Base-by-base conservation (phyloP, 2,113 vertebrate species). In the Colinus virginianus region DNA sequence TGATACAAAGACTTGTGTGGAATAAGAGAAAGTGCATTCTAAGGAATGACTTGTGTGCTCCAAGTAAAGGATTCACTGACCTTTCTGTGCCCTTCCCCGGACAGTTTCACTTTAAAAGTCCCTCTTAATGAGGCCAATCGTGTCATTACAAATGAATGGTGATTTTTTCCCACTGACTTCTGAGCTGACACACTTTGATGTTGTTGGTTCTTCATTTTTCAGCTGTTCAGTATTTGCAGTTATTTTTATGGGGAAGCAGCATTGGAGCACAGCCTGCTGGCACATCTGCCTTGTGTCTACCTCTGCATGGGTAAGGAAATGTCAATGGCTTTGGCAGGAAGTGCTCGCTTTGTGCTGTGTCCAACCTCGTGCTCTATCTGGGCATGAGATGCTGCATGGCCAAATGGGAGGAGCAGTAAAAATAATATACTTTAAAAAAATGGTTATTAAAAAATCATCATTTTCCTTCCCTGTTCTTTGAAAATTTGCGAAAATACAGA, bases 51-150 rank as follows among this genome's bases (percentile, higher is more conserved):
- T 67, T 67, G 4, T 0, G 0, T 75, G 32, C 32, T 71, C 23
- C 30, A 74, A 53, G 48, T 49, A 51, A 83, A 70, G 84, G 76
- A 86, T 88, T 95, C 53, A 28, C 66, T 58, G 82, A 86, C 82
- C 69, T 88, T 81, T 80, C 61, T 68, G 36, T 88, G 58, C 13
- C 10, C 21, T 45, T 49, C 30, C 62, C 20, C 16, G 66, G 85
- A 76, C 48, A 69, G 59, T 80, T 90, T 81, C 78, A 48, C 69
- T 92, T 79, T 78, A 85, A 94, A 94, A 78, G 38, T 30, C 79
- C 34, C 78, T 79, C 68, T 74, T 36, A n/a, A n/a, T 25, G 30
- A 79, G 51, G 71, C 38, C 36, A 46, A 38, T 64, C 34, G 17
- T 28, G 51, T 88, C 18, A 48, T 90, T 91, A 80, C 85, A 93